Conservation (phyloP, 2,888 invertebrate species). For the Hirtodrosophila histrioides region DNA sequence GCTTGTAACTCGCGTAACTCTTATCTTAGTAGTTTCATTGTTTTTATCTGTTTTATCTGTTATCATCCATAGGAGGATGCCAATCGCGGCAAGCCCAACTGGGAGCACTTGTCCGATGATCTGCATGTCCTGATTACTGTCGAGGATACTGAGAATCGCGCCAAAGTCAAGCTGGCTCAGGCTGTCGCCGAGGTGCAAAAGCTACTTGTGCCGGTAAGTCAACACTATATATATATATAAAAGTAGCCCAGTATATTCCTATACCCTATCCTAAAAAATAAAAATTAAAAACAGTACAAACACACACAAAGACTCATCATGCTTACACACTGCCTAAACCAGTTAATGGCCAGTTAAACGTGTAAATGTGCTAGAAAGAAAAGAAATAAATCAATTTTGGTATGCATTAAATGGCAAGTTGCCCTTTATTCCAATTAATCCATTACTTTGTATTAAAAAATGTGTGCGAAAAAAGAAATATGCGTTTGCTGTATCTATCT, state of each 20-base stretch:
- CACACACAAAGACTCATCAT: constrained; percentile 14
- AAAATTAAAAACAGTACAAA: constrained; percentile 3
- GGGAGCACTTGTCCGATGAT: constrained; percentile 99
- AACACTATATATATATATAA: neutral
- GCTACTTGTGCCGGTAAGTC: constrained; percentile 96
- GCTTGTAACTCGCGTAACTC: no score
- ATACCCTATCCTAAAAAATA: constrained; percentile 1
- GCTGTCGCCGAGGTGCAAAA: constrained; percentile 99
- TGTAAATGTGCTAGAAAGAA: constrained; percentile 11
- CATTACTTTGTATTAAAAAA: constrained; percentile 28
- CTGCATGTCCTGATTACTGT: constrained; percentile 99
- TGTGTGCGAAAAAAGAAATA: constrained; percentile 19
- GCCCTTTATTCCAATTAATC: constrained; percentile 28
- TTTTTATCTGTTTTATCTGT: neutral
- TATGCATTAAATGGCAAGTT: constrained; percentile 19
- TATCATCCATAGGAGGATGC: constrained; percentile 93
- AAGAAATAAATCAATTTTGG: constrained; percentile 10
- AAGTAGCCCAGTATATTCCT: neutral
- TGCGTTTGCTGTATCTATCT: constrained; percentile 46
- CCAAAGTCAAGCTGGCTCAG: constrained; percentile 95
- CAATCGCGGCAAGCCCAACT: constrained; percentile 99
- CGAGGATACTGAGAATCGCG: constrained; percentile 99
- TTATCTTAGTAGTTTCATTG: no score
- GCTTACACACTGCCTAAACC: constrained; percentile 14
- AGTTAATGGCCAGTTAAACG: neutral